These are phyloP conservation scores for Apostichopus parvimensis DNA, from an alignment of 35 echinoderm and acorn worm species.

Conservation along the genomic window DNA sequence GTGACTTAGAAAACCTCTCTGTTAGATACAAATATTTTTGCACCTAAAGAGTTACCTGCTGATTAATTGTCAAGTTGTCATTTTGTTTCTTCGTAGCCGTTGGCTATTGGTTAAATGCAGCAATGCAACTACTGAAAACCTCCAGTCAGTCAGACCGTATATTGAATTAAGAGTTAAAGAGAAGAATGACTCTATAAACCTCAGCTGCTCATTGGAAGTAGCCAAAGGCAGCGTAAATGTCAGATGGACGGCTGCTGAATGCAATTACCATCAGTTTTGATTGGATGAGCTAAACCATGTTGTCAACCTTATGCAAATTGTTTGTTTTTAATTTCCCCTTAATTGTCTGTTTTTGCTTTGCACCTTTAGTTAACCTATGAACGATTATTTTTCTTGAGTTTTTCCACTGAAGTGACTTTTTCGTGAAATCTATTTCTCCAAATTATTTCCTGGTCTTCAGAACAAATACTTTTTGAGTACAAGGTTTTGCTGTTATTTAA, in stretches of 20 bases:
- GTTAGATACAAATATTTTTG: too few species aligned
- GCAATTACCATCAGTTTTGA: slow-evolving; percentile 33
- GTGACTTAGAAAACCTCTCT: too few species aligned
- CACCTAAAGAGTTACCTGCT: not conserved
- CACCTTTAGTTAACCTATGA: slow-evolving; percentile 22
- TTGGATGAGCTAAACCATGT: slow-evolving; percentile 33
- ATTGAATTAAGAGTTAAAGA: slow-evolving; percentile 27
- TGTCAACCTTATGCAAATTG: slow-evolving; percentile 34
- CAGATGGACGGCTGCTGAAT: slow-evolving; percentile 15
- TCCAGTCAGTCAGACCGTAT: not conserved
- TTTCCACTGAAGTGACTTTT: not conserved
- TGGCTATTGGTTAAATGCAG: slow-evolving; percentile 9
- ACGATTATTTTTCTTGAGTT: not conserved
- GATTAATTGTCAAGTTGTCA: slow-evolving; percentile 42
- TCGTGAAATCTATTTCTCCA: not conserved
- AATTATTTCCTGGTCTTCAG: not conserved
- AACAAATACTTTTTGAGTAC: too few species aligned
- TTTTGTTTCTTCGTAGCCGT: slow-evolving; percentile 5
- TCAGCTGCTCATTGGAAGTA: slow-evolving; percentile 34
- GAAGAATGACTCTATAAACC: slow-evolving; percentile 9
- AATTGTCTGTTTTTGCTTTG: slow-evolving; percentile 27
- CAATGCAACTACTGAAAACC: not conserved
- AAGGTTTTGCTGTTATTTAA: too few species aligned
- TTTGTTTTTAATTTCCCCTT: slow-evolving; percentile 13
- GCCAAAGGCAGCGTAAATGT: slow-evolving; percentile 25